Conservation (phyloP, 2,797 vertebrate species). For the Amazonetta brasiliensis region DNA sequence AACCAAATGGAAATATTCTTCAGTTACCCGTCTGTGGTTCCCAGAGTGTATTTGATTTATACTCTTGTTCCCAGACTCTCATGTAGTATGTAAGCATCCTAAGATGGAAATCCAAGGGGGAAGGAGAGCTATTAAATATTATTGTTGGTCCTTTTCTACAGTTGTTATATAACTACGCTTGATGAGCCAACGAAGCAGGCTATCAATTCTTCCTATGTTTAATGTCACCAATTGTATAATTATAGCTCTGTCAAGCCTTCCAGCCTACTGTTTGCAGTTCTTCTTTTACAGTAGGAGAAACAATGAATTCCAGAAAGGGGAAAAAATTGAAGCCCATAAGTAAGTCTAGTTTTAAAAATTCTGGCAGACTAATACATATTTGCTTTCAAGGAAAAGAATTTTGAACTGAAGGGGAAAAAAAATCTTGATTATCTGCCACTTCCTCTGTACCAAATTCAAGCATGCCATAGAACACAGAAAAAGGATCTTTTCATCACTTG, state of each 20-base stretch:
- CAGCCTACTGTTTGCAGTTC: constrained; percentile 54
- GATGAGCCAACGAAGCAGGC: constrained; percentile 40
- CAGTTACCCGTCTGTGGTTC: background rate
- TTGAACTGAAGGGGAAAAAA: background rate
- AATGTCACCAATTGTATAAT: constrained; percentile 26
- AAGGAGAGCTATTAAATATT: constrained; percentile 59
- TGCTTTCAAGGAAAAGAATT: constrained; percentile 29
- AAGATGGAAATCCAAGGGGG: constrained; percentile 39
- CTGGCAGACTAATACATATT: constrained; percentile 13
- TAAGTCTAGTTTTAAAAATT: constrained; percentile 31
- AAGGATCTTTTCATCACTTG: background rate
- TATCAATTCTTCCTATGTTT: constrained; percentile 55
- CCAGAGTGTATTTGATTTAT: constrained; percentile 37
- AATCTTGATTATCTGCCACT: background rate
- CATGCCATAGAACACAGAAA: background rate
- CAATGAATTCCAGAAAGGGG: constrained; percentile 24
- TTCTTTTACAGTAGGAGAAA: constrained; percentile 45
- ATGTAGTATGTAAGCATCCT: background rate
- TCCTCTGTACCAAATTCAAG: background rate
- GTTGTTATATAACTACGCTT: constrained; percentile 25
- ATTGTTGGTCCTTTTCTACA: constrained; percentile 11
- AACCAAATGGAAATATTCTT: background rate
- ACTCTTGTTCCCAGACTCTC: constrained; percentile 23
- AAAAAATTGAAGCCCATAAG: constrained; percentile 25
- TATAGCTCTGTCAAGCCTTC: constrained; percentile 50